Base-by-base conservation (phyloP, 2,888 invertebrate species). In the Parasteatoda lunata region DNA sequence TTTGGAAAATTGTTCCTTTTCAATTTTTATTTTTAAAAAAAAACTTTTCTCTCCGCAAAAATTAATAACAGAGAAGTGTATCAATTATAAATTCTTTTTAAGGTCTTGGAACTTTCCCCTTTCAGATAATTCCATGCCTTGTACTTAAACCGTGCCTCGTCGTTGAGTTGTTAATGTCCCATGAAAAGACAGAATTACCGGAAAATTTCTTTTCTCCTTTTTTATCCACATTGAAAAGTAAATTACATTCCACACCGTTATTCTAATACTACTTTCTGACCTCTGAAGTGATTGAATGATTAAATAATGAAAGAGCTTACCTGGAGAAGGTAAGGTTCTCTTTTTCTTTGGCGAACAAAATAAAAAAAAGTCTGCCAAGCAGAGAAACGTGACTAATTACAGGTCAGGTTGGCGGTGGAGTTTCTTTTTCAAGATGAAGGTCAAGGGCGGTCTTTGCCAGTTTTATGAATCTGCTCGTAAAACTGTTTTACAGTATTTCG, bases 391-490 rank as follows among this genome's bases (percentile, higher is more conserved):
- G 71, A 77, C 83, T 72, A 30, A 76, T 77, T 49, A 54, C 77
- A 71, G 76, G 77, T 77, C 72, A 80, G 66, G 72, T 47, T 64
- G 52, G 80, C 45, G 51, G 65, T 54, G 54, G n/a, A 72, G 30
- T 30, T 30, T 30, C 30, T 54, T 49, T n/a, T 77, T 48, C 47
- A 7, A 64, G 66, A 77, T 64, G 83, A 77, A 84, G 83, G 83
- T 84, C 83, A 84, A 84, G 83, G 77, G 71, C 83, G 77, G 73
- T 81, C 77, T 48, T 81, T 81, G 75, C 69, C 68, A 45, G 73
- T 65, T 73, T 45, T 30, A 59, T 59, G 59, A 59, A 59, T 13
- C n/a, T 9, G n/a, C 59, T 59, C n/a, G 1, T 4, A 59, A n/a
- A 13, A 13, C n/a, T 59, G 59, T 9, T 59, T 59, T 59, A 9